These are phyloP conservation scores for Enteromius anoplus DNA, from an alignment of 2,797 vertebrate genomes.

Conservation along the genomic window DNA sequence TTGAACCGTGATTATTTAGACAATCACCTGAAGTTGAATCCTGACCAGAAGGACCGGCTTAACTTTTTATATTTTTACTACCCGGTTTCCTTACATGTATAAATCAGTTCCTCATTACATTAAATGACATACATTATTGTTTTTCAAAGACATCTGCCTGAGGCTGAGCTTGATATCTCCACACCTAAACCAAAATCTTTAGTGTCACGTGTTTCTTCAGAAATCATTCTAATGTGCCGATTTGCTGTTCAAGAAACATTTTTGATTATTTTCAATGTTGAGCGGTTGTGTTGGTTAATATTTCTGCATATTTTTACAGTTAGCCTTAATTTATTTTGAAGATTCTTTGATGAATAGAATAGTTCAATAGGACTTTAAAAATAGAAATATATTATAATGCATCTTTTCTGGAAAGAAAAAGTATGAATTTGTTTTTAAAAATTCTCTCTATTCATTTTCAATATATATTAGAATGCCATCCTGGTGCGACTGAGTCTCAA, in stretches of 20 bases:
- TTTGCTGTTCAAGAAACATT: neutral
- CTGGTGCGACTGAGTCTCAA: conserved; percentile 76
- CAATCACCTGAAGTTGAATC: neutral
- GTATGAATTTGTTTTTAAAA: neutral
- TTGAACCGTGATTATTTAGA: neutral
- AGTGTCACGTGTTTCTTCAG: neutral
- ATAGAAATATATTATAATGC: too few species aligned
- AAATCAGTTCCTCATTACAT: neutral
- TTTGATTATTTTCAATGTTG: neutral
- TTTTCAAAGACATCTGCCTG: neutral
- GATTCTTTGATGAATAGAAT: neutral
- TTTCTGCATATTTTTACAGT: neutral
- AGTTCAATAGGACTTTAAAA: neutral
- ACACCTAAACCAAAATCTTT: neutral
- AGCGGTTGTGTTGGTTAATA: neutral
- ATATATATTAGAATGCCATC: conserved; percentile 38
- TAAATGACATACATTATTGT: neutral
- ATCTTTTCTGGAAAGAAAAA: neutral
- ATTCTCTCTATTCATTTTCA: neutral
- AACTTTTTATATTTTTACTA: neutral
- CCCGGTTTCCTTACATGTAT: neutral
- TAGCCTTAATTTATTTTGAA: neutral
- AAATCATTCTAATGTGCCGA: neutral
- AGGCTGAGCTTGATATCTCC: neutral
- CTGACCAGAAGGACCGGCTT: neutral